Conservation (phyloP, 2,888 invertebrate species). For the Dynastes hyllus region DNA sequence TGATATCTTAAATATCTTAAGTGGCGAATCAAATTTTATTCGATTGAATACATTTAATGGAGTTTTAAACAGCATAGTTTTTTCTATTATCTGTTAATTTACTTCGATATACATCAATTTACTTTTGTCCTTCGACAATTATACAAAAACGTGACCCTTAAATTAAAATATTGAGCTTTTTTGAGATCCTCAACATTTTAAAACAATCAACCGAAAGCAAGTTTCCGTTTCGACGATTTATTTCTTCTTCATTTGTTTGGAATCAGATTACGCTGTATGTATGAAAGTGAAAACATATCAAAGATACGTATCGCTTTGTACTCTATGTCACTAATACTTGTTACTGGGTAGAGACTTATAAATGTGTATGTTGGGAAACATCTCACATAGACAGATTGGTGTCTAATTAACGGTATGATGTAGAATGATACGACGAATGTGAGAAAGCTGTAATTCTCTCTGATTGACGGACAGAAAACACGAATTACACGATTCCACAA, state of each 20-base stretch:
- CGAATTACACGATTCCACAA: constrained; percentile 15
- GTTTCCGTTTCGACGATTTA: not conserved
- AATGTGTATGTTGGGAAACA: constrained; percentile 4
- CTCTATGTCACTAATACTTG: constrained; percentile 4
- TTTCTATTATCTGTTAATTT: too few species aligned
- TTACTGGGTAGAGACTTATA: not conserved
- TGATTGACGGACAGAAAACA: constrained; percentile 31
- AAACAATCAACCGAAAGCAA: too few species aligned
- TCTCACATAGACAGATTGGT: not conserved
- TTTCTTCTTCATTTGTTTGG: not conserved
- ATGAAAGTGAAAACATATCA: not conserved
- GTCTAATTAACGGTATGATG: constrained; percentile 21
- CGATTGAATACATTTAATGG: too few species aligned
- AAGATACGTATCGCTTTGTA: constrained; percentile 12
- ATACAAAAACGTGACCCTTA: too few species aligned
- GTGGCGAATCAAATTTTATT: too few species aligned
- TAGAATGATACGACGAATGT: not conserved
- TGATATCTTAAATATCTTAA: too few species aligned
- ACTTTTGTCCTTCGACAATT: too few species aligned
- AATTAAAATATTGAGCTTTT: too few species aligned
- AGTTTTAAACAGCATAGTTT: too few species aligned
- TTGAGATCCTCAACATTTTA: too few species aligned
- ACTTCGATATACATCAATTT: too few species aligned
- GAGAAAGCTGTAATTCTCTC: constrained; percentile 17
- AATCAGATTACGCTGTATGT: not conserved